Percentiles rank a stretch among this genome's conserved stretches.
Evolutionary conservation across 2,888 invertebrate species (phyloP).

Genomic region (Heliothis peltigera): DNA sequence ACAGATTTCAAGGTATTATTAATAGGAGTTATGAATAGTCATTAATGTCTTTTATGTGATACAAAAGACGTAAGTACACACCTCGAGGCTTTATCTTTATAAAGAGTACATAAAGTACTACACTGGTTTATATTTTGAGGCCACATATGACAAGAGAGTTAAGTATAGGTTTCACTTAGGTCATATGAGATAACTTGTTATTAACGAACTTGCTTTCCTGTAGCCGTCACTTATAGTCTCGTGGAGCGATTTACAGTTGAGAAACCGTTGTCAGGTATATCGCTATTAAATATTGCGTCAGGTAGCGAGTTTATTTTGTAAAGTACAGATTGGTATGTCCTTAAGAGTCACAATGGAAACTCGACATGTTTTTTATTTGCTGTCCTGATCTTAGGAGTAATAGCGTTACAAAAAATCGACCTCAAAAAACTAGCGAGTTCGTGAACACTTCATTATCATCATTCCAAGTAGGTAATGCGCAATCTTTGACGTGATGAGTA

Average conservation of each 20-base stretch:
- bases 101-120: constrained; percentile 9
- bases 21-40: constrained; percentile 19
- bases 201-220: constrained; percentile 18
- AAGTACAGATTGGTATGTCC: background rate
- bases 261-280: background rate
- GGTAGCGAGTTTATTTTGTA: background rate
- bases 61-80: constrained; percentile 9
- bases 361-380: no score
- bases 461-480: constrained; percentile 17
- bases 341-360: background rate
- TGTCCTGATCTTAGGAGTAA: no score
- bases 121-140: constrained; percentile 28
- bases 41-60: constrained; percentile 23
- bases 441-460: constrained; percentile 39
- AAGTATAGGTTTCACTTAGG: constrained; percentile 30
- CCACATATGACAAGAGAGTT: constrained; percentile 24
- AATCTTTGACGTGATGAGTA: constrained; percentile 12
- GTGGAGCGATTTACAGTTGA: constrained; percentile 1
- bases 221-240: background rate
- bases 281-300: background rate
- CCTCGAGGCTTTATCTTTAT: constrained; percentile 22
- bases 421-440: constrained; percentile 20
- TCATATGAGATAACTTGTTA: constrained; percentile 26
- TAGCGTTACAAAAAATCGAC: constrained; percentile 2
- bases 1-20: constrained; percentile 25